Evolutionary conservation across 2,888 invertebrate species (phyloP).

Genomic region (Chaetogeoica ovagalla): DNA sequence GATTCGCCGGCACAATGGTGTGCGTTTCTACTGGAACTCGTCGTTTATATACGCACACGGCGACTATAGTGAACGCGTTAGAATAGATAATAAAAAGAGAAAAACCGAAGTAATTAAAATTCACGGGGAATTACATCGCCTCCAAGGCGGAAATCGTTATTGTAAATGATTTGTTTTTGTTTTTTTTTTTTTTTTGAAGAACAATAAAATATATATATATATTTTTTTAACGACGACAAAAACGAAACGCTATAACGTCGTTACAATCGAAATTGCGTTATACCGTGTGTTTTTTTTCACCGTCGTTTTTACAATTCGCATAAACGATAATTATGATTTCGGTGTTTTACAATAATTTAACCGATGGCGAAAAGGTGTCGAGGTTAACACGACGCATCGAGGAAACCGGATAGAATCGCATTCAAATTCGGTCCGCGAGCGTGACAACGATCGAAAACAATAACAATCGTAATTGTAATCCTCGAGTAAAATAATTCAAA

Average conservation of each 20-base stretch:
- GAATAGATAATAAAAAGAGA: background rate
- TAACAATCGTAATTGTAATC: too few relatives aligned
- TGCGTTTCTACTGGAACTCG: background rate
- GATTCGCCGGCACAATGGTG: constrained; percentile 5
- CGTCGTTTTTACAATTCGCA: background rate
- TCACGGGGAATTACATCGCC: constrained; percentile 3
- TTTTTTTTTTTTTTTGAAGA: background rate
- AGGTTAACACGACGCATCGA: constrained; percentile 15
- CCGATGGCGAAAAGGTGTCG: constrained; percentile 25
- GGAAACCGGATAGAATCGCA: constrained; percentile 30
- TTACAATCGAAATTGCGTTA: background rate
- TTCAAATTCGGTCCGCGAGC: constrained; percentile 14
- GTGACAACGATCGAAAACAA: constrained; percentile 8
- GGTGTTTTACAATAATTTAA: constrained; percentile 8
- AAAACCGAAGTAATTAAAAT: constrained; percentile 27
- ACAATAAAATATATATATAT: background rate
- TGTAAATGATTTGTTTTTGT: background rate
- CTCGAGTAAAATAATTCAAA: too few relatives aligned
- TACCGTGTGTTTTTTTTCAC: background rate
- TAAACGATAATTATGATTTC: background rate
- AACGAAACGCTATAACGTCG: constrained; percentile 10
- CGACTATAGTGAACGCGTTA: background rate
- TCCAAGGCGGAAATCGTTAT: constrained; percentile 16
- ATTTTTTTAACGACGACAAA: constrained; percentile 10
- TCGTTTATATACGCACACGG: constrained; percentile 15